phyloP scores from a whole-genome alignment of 2,113 vertebrate species.

The Tympanuchus pallidicinctus region DNA sequence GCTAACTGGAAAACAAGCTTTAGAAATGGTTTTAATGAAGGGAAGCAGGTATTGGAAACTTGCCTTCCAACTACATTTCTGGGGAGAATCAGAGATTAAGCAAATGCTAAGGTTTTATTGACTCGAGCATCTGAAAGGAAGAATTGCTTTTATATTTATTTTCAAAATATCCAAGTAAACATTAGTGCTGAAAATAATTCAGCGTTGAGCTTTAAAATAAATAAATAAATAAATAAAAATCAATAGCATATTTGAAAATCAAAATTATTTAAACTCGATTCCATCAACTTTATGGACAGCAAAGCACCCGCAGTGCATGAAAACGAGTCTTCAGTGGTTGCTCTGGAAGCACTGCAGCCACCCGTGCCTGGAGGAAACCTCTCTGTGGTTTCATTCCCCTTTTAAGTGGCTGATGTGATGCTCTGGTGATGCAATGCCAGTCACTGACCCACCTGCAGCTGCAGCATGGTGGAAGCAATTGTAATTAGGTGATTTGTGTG shows the following conservation, averaged over 20 bases:
- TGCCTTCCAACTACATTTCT: neutral
- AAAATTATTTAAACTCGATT: neutral
- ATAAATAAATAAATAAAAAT: neutral
- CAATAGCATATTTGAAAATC: neutral
- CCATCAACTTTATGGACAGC: neutral
- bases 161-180: accelerated
- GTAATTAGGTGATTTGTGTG: neutral
- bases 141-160: neutral
- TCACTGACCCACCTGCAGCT: neutral
- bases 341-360: neutral
- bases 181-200: neutral
- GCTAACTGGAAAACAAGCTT: neutral
- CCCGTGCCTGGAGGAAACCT: neutral
- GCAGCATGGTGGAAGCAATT: neutral
- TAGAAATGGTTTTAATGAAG: neutral
- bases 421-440: neutral
- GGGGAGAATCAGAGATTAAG: neutral
- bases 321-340: neutral
- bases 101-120: neutral
- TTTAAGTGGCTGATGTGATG: neutral
- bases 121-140: neutral
- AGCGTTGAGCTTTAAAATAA: accelerated
- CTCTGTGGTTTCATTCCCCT: neutral
- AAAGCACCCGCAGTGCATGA: neutral
- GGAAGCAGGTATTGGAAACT: neutral